These are phyloP conservation scores for Antheraea pernyi DNA, from an alignment of 1,140 invertebrate genomes.

Conservation along the genomic window DNA sequence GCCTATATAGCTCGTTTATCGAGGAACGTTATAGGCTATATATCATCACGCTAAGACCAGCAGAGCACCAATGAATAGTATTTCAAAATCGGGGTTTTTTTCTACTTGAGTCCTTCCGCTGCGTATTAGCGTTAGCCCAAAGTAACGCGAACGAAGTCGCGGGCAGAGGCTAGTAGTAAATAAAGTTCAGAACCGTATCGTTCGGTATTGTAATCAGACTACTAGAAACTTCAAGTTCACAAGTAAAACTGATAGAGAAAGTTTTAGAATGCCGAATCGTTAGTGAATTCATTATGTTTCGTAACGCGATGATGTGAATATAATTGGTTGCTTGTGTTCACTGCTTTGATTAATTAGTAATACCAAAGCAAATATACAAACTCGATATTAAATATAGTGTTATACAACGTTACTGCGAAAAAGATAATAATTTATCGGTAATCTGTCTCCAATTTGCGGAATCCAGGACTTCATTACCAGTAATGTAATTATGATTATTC, in stretches of 20 bases:
- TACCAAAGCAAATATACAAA: not conserved
- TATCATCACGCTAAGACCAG: no score
- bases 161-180: no score
- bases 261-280: conserved; percentile 21
- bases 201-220: not conserved
- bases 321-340: conserved; percentile 37
- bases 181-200: not conserved
- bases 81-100: no score
- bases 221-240: not conserved
- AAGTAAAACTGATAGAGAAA: conserved; percentile 30
- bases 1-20: no score
- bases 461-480: not conserved
- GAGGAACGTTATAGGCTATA: no score
- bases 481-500: conserved; percentile 20
- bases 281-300: conserved; percentile 18
- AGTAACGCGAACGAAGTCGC: no score
- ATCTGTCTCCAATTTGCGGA: not conserved
- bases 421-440: conserved; percentile 14
- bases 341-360: conserved; percentile 20
- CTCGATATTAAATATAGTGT: not conserved
- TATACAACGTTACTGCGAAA: not conserved
- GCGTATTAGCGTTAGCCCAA: no score
- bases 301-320: conserved; percentile 29
- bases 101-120: no score
- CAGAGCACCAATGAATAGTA: no score